phyloP scores from a whole-genome alignment of 2,113 vertebrate species.

The Neodon shergylaensis region DNA sequence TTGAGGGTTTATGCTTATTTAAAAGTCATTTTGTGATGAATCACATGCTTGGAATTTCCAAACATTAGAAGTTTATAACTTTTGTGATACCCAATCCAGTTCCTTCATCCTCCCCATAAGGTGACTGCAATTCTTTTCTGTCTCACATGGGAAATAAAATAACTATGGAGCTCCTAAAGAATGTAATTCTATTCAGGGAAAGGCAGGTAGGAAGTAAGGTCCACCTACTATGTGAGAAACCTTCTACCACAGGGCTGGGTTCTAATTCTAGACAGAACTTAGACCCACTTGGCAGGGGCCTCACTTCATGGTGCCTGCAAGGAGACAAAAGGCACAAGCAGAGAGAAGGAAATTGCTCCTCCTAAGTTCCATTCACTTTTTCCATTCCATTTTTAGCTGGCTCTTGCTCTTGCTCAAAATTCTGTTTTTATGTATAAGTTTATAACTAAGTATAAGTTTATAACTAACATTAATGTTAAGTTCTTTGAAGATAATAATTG shows the following conservation, averaged over 20 bases:
- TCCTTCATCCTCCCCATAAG: neutral
- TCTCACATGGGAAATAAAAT: neutral
- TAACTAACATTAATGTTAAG: neutral
- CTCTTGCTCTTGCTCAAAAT: constrained; percentile 49
- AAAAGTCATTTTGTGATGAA: neutral
- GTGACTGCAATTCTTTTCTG: constrained; percentile 7
- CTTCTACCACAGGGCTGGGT: neutral
- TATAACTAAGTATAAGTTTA: neutral
- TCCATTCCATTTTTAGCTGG: constrained; percentile 37
- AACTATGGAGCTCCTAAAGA: neutral
- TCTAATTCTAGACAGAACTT: neutral
- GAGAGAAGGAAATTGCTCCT: neutral
- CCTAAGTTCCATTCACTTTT: neutral
- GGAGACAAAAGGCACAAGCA: neutral
- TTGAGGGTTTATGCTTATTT: neutral
- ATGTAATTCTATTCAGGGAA: constrained; percentile 8
- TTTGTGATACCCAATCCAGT: neutral
- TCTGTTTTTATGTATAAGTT: no score
- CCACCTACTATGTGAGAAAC: neutral
- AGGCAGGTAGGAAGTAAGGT: neutral
- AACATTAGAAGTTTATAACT: neutral
- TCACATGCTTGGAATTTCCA: neutral
- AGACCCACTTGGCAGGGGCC: neutral
- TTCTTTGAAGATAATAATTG: neutral
- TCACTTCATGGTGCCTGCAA: neutral